Evolutionary conservation across 2,888 invertebrate species (phyloP).

Genomic region (Mesoligia furuncula): DNA sequence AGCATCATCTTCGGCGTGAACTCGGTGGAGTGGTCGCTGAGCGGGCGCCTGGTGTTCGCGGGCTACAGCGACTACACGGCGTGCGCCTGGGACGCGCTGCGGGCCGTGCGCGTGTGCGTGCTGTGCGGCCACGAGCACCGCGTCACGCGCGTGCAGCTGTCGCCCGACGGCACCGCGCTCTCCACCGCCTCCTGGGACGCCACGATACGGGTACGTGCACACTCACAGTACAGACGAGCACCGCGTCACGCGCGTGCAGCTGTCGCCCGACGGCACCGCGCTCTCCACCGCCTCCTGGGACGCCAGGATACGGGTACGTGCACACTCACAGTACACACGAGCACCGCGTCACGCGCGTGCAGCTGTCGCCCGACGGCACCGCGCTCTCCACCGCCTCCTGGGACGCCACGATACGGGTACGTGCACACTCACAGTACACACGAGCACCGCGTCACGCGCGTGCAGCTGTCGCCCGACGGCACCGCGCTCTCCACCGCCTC

Average conservation of each 20-base stretch:
- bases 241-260: slow-evolving; percentile 96
- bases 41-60: slow-evolving; percentile 98
- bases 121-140: slow-evolving; percentile 99
- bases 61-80: slow-evolving; percentile 99
- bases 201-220: slow-evolving; percentile 90
- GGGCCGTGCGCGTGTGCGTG: slow-evolving; percentile 96
- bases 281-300: slow-evolving; percentile 86
- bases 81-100: slow-evolving; percentile 99
- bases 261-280: slow-evolving; percentile 99
- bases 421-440: slow-evolving; percentile 81
- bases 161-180: slow-evolving; percentile 99
- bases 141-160: slow-evolving; percentile 97
- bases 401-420: slow-evolving; percentile 90
- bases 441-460: slow-evolving; percentile 97
- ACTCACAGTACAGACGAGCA: slow-evolving; percentile 93
- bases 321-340: slow-evolving; percentile 87
- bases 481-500: slow-evolving; percentile 99
- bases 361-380: slow-evolving; percentile 97
- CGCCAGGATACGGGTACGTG: slow-evolving; percentile 92
- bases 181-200: slow-evolving; percentile 98
- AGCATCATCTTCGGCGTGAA: slow-evolving; percentile 99
- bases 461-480: slow-evolving; percentile 95
- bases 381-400: slow-evolving; percentile 99
- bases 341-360: slow-evolving; percentile 96
- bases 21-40: slow-evolving; percentile 99